A percentile compares a stretch with the other conserved stretches of the same genome.
Conservation (phyloP, 2,888 invertebrate genomes). For the Micoletzkya japonica region DNA sequence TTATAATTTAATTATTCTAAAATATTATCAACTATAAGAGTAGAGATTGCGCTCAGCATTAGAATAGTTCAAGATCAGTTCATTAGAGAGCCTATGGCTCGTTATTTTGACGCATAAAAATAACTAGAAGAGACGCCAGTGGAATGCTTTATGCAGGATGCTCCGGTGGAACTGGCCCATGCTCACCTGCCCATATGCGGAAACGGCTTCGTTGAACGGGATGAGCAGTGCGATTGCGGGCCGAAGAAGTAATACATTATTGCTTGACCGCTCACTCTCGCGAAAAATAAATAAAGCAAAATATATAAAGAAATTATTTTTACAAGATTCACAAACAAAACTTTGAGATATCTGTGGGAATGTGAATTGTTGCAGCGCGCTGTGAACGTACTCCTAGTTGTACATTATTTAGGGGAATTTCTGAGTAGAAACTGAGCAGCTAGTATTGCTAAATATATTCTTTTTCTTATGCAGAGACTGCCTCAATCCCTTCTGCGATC, state of each 20-base stretch:
- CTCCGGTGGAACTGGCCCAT: constrained; percentile 26
- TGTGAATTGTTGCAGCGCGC: no score
- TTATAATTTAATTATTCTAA: no score
- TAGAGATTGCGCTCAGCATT: background rate
- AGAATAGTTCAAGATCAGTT: no score
- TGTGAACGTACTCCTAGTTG: no score
- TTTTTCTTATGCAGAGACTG: constrained; percentile 7
- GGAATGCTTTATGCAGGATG: constrained; percentile 3
- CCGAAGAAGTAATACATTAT: constrained; percentile 33
- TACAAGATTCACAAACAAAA: background rate
- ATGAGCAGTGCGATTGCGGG: constrained; percentile 49
- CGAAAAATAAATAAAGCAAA: background rate
- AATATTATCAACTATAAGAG: background rate
- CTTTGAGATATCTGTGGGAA: no score
- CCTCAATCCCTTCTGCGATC: constrained; percentile 17
- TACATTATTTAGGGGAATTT: no score
- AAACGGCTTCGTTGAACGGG: constrained; percentile 42
- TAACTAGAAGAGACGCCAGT: no score
- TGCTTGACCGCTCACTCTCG: background rate
- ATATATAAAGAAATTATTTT: background rate
- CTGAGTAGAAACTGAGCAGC: no score
- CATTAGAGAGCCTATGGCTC: no score
- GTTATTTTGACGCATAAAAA: no score
- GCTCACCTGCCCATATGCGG: constrained; percentile 40
- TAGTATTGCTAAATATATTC: background rate